These are phyloP conservation scores for Dolomedes plantarius DNA, from an alignment of 2,888 invertebrate genomes.

Conservation along the genomic window DNA sequence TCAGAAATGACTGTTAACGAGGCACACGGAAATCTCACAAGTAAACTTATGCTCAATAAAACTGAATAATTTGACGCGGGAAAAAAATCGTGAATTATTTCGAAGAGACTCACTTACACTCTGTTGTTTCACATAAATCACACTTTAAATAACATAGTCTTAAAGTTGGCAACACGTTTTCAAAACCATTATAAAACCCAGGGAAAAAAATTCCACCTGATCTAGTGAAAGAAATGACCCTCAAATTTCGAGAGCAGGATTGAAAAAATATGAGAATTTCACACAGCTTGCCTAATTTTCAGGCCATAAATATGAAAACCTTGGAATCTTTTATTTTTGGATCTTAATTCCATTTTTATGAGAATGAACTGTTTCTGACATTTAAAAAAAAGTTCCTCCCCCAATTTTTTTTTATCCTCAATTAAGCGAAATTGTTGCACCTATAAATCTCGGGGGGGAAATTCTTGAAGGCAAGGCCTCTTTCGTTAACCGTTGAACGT, in stretches of 20 bases:
- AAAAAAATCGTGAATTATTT: too few species aligned
- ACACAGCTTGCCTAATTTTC: neutral
- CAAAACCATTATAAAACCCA: too few species aligned
- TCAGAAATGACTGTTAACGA: too few species aligned
- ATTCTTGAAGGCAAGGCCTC: slow-evolving; percentile 1
- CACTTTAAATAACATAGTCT: too few species aligned
- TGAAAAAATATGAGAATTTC: neutral
- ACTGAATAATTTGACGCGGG: too few species aligned
- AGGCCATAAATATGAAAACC: slow-evolving; percentile 7
- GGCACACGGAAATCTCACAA: too few species aligned
- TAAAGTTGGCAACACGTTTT: too few species aligned
- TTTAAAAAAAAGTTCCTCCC: slow-evolving; percentile 1
- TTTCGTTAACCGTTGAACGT: slow-evolving; percentile 11
- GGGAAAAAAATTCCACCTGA: neutral
- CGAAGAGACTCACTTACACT: too few species aligned
- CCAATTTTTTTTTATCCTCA: slow-evolving; percentile 9
- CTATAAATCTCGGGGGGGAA: slow-evolving; percentile 37
- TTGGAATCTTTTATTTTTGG: slow-evolving; percentile 20
- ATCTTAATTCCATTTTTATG: neutral
- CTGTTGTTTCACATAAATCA: too few species aligned
- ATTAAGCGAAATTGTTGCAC: slow-evolving; percentile 43
- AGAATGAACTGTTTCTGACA: slow-evolving; percentile 16
- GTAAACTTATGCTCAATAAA: too few species aligned
- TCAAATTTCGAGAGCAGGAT: neutral
- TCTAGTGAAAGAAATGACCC: neutral